phyloP scores from a whole-genome alignment of 2,888 invertebrate genomes.

The Palloptera scutellata region DNA sequence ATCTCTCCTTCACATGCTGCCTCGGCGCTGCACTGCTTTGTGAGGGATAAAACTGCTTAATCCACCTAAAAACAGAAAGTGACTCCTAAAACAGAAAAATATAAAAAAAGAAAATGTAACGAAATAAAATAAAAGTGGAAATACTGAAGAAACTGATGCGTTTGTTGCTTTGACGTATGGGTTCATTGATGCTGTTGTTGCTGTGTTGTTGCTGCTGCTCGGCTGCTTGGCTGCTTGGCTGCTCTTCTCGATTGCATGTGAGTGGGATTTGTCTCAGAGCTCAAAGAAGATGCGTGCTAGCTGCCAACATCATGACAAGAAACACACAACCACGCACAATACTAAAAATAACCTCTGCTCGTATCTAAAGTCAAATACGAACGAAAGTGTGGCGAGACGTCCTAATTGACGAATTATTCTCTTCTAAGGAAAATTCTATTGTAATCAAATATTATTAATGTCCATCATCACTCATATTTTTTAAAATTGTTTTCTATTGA shows the following conservation, averaged over 20 bases:
- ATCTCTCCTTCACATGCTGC: not conserved
- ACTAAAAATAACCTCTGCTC: not conserved
- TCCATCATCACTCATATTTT: too few relatives aligned
- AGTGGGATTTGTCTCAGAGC: constrained; percentile 21
- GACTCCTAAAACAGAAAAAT: constrained; percentile 34
- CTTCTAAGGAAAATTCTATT: not conserved
- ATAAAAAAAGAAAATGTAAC: constrained; percentile 7
- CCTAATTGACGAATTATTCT: constrained; percentile 27
- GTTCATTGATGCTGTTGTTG: constrained; percentile 52
- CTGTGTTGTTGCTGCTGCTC: not conserved
- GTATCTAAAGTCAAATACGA: not conserved
- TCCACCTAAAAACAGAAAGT: constrained; percentile 40
- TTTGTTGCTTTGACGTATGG: constrained; percentile 56
- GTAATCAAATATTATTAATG: too few relatives aligned
- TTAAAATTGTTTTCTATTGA: too few relatives aligned
- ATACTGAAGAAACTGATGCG: constrained; percentile 10
- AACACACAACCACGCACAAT: not conserved
- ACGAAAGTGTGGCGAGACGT: constrained; percentile 15
- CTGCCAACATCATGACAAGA: not conserved
- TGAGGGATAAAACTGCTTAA: constrained; percentile 46
- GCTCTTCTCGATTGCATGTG: constrained; percentile 7
- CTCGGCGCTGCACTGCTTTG: constrained; percentile 33
- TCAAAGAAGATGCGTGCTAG: constrained; percentile 6
- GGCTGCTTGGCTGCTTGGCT: not conserved
- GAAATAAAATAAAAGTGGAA: too few relatives aligned